Percentiles rank a stretch among this genome's conserved stretches.
Evolutionary conservation across 2,888 invertebrate species (phyloP).

Genomic region (Epinotia brunnichana): DNA sequence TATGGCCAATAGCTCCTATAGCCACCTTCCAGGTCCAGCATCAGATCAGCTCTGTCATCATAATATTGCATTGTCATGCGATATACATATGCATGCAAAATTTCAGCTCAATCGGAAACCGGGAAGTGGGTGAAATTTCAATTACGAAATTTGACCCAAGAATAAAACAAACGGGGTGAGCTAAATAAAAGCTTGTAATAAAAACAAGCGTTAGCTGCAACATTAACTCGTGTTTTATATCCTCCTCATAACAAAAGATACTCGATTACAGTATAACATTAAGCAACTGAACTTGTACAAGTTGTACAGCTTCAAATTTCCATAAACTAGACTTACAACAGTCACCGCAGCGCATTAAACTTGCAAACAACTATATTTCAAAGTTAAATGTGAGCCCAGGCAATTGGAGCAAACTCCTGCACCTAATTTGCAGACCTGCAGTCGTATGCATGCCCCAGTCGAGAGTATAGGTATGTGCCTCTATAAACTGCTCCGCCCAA

Average conservation of each 20-base stretch:
- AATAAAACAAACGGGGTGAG: no score
- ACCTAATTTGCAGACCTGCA: conserved; percentile 41
- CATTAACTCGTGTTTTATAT: background rate
- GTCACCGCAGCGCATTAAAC: conserved; percentile 38
- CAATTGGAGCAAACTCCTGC: conserved; percentile 37
- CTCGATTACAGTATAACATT: background rate
- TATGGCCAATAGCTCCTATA: no score
- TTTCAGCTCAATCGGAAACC: no score
- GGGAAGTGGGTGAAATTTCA: no score
- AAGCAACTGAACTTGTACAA: conserved; percentile 12
- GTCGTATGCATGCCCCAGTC: conserved; percentile 27
- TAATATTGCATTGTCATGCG: no score
- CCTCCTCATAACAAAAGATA: background rate
- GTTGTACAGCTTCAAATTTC: conserved; percentile 23
- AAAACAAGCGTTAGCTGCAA: no score
- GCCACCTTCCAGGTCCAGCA: no score
- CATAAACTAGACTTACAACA: conserved; percentile 28
- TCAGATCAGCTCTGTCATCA: no score
- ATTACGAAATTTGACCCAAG: no score
- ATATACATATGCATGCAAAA: no score
- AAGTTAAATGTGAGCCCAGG: conserved; percentile 23
- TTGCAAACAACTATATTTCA: conserved; percentile 37
- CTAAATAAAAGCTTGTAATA: no score
- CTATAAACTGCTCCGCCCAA: conserved; percentile 20
- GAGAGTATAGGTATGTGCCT: conserved; percentile 15